Base-by-base conservation (phyloP, 2,797 vertebrate genomes). In the Nannoperca obscura region DNA sequence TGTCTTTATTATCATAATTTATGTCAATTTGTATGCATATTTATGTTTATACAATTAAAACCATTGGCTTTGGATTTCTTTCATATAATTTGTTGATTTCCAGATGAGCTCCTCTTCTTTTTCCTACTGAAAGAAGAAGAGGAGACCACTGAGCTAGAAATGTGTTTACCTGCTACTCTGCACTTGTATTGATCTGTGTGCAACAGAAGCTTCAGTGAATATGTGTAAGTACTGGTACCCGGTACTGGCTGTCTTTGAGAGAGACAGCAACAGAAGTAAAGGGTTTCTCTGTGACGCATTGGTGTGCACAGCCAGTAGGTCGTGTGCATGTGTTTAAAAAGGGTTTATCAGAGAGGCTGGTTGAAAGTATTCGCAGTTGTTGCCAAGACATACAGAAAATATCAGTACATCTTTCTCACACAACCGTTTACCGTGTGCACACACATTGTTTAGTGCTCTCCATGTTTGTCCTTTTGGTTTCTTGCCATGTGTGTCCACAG, bases 381-480 rank as follows among this genome's bases (percentile, higher is more conserved):
- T 57, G 30, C 69, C 67, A 72, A 75, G 57, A 46, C 59, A 69
- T 19, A 68, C 32, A 52, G 24, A 59, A 66, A 24, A 24, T 34
- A 60, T 42, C 65, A 72, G 50, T 38, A 49, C 12, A 71, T 64
- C 19, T 73, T 27, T 61, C 34, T 59, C 44, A 59, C 13, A 2
- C 40, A 62, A 14, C 9, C 10, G 0, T 62, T 55, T 22, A 49
- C 44, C 17, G 1, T 24, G 3, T 22, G 24, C 20, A 69, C n/a
- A 58, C 14, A 57, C 55, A 44, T 52, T 40, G 58, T 57, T 57
- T 27, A 30, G 2, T 32, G 30, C 6, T 63, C 5, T 63, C 11
- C 13, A 9, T 58, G 22, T 78, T 74, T 68, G 19, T 15, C 15
- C 17, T 7, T 55, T 47, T 38, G 52, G 22, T 50, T 61, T 76